Evolutionary conservation across 1,140 invertebrate genomes (phyloP).

Genomic region (Zaprionus davidi): DNA sequence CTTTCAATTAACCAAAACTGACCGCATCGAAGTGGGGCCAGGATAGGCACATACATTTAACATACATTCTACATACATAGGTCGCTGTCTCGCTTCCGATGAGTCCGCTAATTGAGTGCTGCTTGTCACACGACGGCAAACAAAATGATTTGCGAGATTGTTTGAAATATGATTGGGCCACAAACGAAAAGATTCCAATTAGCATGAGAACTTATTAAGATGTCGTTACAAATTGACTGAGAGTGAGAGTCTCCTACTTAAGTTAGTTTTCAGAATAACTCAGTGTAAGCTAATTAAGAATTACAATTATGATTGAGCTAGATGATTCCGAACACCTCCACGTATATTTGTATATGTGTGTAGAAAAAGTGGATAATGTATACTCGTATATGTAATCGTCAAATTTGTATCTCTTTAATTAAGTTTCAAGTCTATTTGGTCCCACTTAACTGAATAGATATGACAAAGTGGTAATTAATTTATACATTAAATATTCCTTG

Average conservation of each 20-base stretch:
- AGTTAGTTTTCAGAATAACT: background rate
- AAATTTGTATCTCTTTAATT: too few relatives aligned
- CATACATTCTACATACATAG: background rate
- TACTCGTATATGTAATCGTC: too few relatives aligned
- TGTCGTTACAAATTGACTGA: background rate
- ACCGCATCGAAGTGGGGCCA: conserved; percentile 27
- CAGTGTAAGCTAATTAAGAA: background rate
- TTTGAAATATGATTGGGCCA: background rate
- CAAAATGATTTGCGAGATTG: conserved; percentile 50
- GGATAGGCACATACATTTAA: background rate
- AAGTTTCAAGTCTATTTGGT: background rate
- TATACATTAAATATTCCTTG: background rate
- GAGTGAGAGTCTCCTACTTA: background rate
- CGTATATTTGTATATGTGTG: too few relatives aligned
- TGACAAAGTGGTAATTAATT: background rate
- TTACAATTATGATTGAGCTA: too few relatives aligned
- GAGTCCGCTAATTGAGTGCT: conserved; percentile 65
- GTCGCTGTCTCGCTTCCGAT: background rate
- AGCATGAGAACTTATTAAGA: conserved; percentile 10
- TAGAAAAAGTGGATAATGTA: too few relatives aligned
- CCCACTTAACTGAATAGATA: too few relatives aligned
- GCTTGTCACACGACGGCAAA: conserved; percentile 49
- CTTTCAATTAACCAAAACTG: conserved; percentile 81
- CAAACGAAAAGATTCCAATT: background rate
- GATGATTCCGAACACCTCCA: too few relatives aligned